These are phyloP conservation scores for Melanophora roralis DNA, from an alignment of 2,888 invertebrate genomes.

Conservation along the genomic window DNA sequence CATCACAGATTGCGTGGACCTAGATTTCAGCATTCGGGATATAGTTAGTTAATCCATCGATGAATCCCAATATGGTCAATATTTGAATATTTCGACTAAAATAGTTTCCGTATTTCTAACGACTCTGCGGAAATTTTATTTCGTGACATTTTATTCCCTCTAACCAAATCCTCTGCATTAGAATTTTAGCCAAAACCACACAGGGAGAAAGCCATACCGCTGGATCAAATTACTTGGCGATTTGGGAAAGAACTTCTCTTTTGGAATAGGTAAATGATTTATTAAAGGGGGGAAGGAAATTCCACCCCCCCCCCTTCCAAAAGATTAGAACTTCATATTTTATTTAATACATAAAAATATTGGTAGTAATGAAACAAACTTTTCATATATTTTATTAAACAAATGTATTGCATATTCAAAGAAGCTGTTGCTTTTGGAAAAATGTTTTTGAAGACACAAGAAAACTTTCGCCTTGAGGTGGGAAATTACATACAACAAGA, in stretches of 20 bases:
- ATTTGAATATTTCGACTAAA: not conserved
- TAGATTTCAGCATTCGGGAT: not conserved
- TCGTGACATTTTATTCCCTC: not conserved
- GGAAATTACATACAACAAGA: too few relatives aligned
- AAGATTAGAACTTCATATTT: too few relatives aligned
- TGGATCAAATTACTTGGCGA: not conserved
- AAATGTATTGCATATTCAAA: too few relatives aligned
- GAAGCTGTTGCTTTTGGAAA: too few relatives aligned
- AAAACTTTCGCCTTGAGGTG: too few relatives aligned
- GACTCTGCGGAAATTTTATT: not conserved
- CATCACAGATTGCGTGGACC: constrained; percentile 1
- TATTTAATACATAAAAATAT: too few relatives aligned
- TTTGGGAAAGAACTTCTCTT: not conserved
- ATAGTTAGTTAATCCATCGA: not conserved
- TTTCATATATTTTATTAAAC: too few relatives aligned
- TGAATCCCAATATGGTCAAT: not conserved
- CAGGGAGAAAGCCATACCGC: not conserved
- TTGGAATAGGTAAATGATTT: not conserved
- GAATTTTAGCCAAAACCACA: not conserved
- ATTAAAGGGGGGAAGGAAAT: too few relatives aligned
- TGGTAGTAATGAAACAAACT: too few relatives aligned
- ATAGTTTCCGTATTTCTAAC: not conserved
- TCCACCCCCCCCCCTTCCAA: too few relatives aligned
- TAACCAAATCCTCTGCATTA: too few relatives aligned
- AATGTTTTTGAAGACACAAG: too few relatives aligned